Base-by-base conservation (phyloP, 2,888 invertebrate species). In the Nycteola revayana region DNA sequence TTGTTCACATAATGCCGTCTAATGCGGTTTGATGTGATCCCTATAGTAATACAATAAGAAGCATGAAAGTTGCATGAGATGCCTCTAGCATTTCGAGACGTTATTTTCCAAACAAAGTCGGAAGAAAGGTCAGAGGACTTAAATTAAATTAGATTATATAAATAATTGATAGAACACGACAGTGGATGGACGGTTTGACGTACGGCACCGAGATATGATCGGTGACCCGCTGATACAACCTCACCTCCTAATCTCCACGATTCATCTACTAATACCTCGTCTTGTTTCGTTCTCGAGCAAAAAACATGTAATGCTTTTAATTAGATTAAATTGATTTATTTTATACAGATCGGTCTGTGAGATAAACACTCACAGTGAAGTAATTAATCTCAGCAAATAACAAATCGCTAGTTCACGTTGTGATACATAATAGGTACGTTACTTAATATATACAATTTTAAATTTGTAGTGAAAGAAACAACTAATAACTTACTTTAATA, bases 281-380 rank as follows among this genome's bases (percentile, higher is more conserved):
- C 85, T 87, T 84, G 84, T 86, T 84, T 81, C 78, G 76, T 68
- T 77, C 66, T 63, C 68, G 76, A 73, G 83, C 82, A 86, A 87
- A 87, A 87, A 86, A 86, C 75, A 80, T 83, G 85, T 84, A 86
- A 85, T 81, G 83, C 83, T 84, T 87, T 88, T 88, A 88, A 88
- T 88, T 88, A 88, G 83, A 87, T 87, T 87, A 86, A 84, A 87
- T 87, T 86, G 86, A 86, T 86, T 87, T 83, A 84, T 80, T 80
- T 76, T 73, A 66, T 82, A 66, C 66, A 66, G 85, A 85, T 86
- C 78, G 75, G 61, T 50, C 53, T 46, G 52, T 44, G 41, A 65
- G 86, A 86, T 86, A 80, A 56, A 58, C 54, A 49, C 65, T 62
- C 66, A 78, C 75, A 64, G 70, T 56, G 64, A 69, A 71, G 81